Percentiles rank a stretch among this genome's conserved stretches.
Conservation (phyloP, 2,797 vertebrate species). For the Sebastes itinus region DNA sequence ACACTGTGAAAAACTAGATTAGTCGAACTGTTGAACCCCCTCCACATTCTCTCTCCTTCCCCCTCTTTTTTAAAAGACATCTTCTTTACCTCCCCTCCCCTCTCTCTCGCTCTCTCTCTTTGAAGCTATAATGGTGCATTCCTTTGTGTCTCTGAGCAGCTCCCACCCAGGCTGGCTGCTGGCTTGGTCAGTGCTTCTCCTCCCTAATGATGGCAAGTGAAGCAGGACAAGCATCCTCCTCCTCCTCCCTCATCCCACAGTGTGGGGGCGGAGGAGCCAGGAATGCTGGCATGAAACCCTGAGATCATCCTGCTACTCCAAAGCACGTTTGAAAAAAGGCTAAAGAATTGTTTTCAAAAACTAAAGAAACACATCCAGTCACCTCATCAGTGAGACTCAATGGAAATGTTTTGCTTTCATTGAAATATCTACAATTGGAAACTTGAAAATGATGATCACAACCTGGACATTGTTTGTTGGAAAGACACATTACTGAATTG, state of each 20-base stretch:
- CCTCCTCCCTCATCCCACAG: constrained; percentile 24
- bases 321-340: not conserved
- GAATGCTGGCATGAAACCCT: constrained; percentile 42
- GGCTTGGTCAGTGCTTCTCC: constrained; percentile 47
- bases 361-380: not conserved
- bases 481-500: not conserved
- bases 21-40: not conserved
- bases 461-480: not conserved
- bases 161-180: constrained; percentile 47
- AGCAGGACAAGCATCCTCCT: constrained; percentile 39
- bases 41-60: not conserved
- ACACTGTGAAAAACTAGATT: not conserved
- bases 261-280: constrained; percentile 33
- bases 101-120: constrained; percentile 20
- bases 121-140: constrained; percentile 63
- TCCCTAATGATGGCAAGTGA: constrained; percentile 60
- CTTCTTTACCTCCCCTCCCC: not conserved
- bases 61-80: not conserved
- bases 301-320: not conserved
- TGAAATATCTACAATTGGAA: not conserved
- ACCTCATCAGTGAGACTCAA: not conserved
- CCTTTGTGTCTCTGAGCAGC: constrained; percentile 55
- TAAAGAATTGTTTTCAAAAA: not conserved
- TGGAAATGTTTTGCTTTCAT: not conserved
- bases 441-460: not conserved